phyloP scores from a whole-genome alignment of 2,797 vertebrate species.

The Menidia menidia region DNA sequence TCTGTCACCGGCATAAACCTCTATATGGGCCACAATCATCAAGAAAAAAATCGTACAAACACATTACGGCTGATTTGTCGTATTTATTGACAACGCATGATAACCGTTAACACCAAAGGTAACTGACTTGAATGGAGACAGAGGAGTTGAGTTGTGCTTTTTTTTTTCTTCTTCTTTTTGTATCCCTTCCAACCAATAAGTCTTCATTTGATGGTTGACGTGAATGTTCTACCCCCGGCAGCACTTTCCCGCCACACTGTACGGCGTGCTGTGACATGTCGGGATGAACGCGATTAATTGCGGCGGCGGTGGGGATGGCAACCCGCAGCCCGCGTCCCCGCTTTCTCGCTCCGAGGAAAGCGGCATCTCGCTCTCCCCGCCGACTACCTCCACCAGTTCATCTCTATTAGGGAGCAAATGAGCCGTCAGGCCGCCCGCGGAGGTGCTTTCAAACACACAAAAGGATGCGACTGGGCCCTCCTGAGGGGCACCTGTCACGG shows the following conservation, averaged over 20 bases:
- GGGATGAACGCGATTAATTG: constrained; percentile 64
- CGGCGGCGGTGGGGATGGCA: constrained; percentile 26
- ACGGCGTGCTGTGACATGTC: constrained; percentile 24
- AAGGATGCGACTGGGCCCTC: constrained; percentile 32
- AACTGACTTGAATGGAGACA: constrained; percentile 17
- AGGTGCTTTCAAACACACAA: constrained; percentile 40
- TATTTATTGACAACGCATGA: not conserved
- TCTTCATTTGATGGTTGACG: constrained; percentile 63
- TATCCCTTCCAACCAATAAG: constrained; percentile 32
- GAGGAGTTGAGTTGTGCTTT: constrained; percentile 8
- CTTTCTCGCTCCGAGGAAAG: constrained; percentile 3
- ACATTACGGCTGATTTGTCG: constrained; percentile 21
- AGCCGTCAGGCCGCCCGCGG: constrained; percentile 56
- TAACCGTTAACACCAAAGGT: constrained; percentile 20
- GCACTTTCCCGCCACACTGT: constrained; percentile 37
- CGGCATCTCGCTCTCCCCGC: constrained; percentile 8
- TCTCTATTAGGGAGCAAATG: constrained; percentile 79
- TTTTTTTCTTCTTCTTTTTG: not conserved
- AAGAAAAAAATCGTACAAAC: not conserved
- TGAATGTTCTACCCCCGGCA: constrained; percentile 13
- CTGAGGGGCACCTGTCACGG: constrained; percentile 16
- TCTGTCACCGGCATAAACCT: not conserved
- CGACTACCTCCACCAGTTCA: constrained; percentile 49
- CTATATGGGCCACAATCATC: constrained; percentile 26
- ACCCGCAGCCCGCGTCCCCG: constrained; percentile 29